Evolutionary conservation across 2,888 invertebrate genomes (phyloP).

Genomic region (Siphlonurus alternatus): DNA sequence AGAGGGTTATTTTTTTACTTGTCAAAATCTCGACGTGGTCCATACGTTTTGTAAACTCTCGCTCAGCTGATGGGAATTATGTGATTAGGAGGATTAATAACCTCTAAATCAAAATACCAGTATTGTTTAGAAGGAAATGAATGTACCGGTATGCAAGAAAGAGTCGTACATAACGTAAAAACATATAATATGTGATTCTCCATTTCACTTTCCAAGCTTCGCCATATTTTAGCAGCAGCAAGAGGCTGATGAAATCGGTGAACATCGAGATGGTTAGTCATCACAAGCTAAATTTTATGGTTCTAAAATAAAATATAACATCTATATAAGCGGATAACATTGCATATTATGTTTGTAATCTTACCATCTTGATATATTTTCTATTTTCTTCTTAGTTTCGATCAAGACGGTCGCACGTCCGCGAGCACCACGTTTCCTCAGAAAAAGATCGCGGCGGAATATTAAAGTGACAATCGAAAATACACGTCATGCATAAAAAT

Average conservation of each 20-base stretch:
- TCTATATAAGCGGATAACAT: neutral
- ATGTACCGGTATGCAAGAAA: too few species aligned
- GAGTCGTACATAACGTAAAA: too few species aligned
- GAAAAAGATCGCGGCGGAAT: neutral
- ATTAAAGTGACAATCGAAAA: neutral
- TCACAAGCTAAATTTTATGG: neutral
- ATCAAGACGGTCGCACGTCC: neutral
- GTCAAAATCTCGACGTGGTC: too few species aligned
- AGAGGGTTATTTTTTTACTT: too few species aligned
- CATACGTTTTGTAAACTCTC: too few species aligned
- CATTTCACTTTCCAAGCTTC: too few species aligned
- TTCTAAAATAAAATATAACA: neutral
- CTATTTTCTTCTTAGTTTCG: neutral
- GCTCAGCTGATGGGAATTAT: too few species aligned
- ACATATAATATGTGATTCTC: too few species aligned
- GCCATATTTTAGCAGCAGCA: neutral
- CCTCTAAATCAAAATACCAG: too few species aligned
- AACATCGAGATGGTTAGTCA: neutral
- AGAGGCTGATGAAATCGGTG: neutral
- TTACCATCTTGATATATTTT: neutral
- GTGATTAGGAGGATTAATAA: too few species aligned
- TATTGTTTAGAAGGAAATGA: too few species aligned
- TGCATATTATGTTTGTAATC: neutral
- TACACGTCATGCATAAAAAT: neutral
- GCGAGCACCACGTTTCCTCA: neutral